These are phyloP conservation scores for Chaetops frenatus DNA, from an alignment of 2,113 vertebrate genomes.

Conservation along the genomic window DNA sequence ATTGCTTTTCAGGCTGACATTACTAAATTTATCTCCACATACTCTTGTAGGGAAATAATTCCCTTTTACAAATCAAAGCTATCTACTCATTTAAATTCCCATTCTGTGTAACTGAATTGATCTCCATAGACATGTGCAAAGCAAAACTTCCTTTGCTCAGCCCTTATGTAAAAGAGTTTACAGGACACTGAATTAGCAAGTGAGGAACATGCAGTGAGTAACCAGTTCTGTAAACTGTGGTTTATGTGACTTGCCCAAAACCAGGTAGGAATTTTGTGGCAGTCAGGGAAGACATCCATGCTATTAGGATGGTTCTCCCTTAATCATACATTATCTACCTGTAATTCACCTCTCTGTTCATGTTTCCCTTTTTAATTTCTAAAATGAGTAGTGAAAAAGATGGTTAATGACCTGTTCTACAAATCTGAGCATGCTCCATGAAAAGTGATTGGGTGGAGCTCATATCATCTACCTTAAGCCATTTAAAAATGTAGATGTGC, in stretches of 20 bases:
- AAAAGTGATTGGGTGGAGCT: slow-evolving; percentile 23
- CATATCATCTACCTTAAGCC: slow-evolving; percentile 32
- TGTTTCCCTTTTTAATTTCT: slow-evolving; percentile 26
- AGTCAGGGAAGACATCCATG: background rate
- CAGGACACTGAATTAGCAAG: background rate
- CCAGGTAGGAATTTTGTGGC: background rate
- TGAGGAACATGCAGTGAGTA: background rate
- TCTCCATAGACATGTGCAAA: background rate
- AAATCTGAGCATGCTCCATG: slow-evolving; percentile 3
- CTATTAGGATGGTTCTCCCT: background rate
- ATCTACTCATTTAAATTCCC: background rate
- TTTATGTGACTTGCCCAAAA: background rate
- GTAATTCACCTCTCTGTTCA: background rate
- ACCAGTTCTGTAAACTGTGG: background rate
- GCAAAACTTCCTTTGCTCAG: background rate
- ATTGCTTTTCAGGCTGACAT: background rate
- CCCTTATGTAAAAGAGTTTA: background rate
- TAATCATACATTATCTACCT: slow-evolving; percentile 1
- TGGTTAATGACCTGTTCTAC: background rate
- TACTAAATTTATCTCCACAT: background rate
- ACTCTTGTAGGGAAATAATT: background rate
- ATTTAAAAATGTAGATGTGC: slow-evolving; percentile 34
- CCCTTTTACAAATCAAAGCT: background rate
- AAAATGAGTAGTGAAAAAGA: slow-evolving; percentile 1
- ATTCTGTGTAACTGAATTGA: background rate